A percentile compares a stretch with the other conserved stretches of the same genome.
phyloP scores from a whole-genome alignment of 2,888 invertebrate species.

The Julus scandinavius region DNA sequence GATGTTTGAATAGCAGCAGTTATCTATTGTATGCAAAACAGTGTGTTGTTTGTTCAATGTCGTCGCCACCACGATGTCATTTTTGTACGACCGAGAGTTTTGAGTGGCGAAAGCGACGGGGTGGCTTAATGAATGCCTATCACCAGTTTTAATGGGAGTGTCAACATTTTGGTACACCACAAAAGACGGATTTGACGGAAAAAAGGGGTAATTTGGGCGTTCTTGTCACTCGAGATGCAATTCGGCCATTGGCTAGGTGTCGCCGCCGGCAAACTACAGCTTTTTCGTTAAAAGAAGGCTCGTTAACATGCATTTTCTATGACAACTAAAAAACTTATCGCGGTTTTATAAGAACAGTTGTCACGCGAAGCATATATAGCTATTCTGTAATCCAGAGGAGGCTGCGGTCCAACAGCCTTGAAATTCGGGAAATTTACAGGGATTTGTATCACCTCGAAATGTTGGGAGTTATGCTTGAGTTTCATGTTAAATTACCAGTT shows the following conservation, averaged over 20 bases:
- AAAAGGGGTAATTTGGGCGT: not conserved
- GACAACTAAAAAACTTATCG: not conserved
- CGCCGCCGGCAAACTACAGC: not conserved
- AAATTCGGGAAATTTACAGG: too few species aligned
- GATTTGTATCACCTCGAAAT: too few species aligned
- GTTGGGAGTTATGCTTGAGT: too few species aligned
- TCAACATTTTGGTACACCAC: conserved; percentile 35
- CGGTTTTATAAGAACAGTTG: not conserved
- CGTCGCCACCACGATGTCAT: conserved; percentile 12
- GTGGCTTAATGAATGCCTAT: conserved; percentile 42
- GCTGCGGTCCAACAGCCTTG: too few species aligned
- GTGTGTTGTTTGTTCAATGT: not conserved
- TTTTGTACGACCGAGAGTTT: not conserved
- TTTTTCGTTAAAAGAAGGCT: not conserved
- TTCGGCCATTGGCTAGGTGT: not conserved
- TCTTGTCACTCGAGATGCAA: not conserved
- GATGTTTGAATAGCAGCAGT: conserved; percentile 42
- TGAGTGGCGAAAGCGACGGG: conserved; percentile 3
- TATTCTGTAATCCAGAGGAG: not conserved
- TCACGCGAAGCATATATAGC: not conserved
- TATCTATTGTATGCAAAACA: conserved; percentile 42
- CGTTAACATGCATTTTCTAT: not conserved
- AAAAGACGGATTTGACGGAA: not conserved
- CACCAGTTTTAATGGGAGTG: conserved; percentile 42
- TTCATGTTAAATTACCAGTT: too few species aligned